Base-by-base conservation (phyloP, 1,140 invertebrate genomes). In the Lordiphosa clarofinis region DNA sequence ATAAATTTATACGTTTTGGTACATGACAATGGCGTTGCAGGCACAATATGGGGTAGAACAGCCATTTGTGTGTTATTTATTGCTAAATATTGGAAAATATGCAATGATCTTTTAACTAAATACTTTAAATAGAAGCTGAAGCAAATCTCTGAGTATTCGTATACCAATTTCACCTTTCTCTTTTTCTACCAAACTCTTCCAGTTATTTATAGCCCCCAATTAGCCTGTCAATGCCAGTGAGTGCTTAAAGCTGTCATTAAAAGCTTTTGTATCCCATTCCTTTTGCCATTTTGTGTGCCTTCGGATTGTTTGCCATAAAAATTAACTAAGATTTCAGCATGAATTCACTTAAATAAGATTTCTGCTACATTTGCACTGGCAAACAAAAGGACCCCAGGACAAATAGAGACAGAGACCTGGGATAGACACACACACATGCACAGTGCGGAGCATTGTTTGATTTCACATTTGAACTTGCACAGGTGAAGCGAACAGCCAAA, bases 301-400 rank as follows among this genome's bases (percentile, higher is more conserved):
- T 31, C 28, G 5, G 28, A 31, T 52, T 71, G 61, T 71, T 71
- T 71, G 67, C 57, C 39, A 68, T 67, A 67, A 67, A 68, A 71
- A 71, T 71, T 71, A 62, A 68, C 67, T 70, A 70, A 70, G 67
- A 67, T 70, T 70, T 66, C 56, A 60, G 62, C 62, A 31, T 67
- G 68, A 71, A 68, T 63, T 72, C 58, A 68, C 65, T 72, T 63
- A 58, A 72, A 58, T 38, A 63, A 49, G 59, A 68, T 68, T 72
- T 72, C 64, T 68, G 59, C 65, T 63, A 72, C 68, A 72, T 68
- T 72, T 72, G 50, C 64, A 31, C 50, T 21, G 35, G 54, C 64
- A 71, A 71, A 71, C 64, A 71, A 58, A 63, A 24, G 13, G 37
- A 42, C 35, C 48, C 38, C 39, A 50, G 37, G 19, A 57, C 58